Conservation (phyloP, 2,113 vertebrate genomes). For the Paracanthobrama guichenoti region DNA sequence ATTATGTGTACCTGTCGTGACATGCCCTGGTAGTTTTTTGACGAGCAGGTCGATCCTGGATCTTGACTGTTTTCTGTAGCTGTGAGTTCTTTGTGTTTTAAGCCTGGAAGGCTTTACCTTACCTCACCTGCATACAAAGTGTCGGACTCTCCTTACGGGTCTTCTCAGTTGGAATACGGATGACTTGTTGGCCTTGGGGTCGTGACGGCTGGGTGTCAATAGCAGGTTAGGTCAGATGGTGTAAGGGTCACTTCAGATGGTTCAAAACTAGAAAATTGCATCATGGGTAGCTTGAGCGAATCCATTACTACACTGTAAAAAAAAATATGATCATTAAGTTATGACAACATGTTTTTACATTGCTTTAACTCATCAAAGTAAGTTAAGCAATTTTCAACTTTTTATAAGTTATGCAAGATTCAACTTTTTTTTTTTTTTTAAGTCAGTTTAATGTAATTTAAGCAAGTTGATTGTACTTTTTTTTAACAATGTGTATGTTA, state of each 20-base stretch:
- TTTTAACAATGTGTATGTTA: not conserved
- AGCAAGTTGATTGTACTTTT: too few species aligned
- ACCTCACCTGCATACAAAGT: not conserved
- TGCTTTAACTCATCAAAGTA: too few species aligned
- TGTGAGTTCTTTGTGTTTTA: not conserved
- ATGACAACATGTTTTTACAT: too few species aligned
- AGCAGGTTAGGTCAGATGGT: not conserved
- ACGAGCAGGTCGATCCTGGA: conserved; percentile 24
- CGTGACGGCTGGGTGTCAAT: not conserved
- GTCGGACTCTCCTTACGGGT: conserved; percentile 1
- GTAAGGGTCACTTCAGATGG: not conserved
- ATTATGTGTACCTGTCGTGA: conserved; percentile 35
- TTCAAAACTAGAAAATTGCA: not conserved
- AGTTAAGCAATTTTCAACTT: too few species aligned
- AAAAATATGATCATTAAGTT: too few species aligned
- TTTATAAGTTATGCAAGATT: too few species aligned
- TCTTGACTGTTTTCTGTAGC: conserved; percentile 12
- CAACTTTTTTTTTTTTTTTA: too few species aligned
- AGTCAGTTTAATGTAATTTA: too few species aligned
- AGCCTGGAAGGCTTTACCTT: too few species aligned
- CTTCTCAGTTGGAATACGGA: not conserved
- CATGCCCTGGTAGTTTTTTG: conserved; percentile 45
- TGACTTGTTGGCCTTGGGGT: not conserved
- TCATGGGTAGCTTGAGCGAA: not conserved
- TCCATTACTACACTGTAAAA: not conserved